A percentile compares a stretch with the other conserved stretches of the same genome.
phyloP scores from a whole-genome alignment of 2,113 vertebrate species.

The Sinocyclocheilus rhinocerous region DNA sequence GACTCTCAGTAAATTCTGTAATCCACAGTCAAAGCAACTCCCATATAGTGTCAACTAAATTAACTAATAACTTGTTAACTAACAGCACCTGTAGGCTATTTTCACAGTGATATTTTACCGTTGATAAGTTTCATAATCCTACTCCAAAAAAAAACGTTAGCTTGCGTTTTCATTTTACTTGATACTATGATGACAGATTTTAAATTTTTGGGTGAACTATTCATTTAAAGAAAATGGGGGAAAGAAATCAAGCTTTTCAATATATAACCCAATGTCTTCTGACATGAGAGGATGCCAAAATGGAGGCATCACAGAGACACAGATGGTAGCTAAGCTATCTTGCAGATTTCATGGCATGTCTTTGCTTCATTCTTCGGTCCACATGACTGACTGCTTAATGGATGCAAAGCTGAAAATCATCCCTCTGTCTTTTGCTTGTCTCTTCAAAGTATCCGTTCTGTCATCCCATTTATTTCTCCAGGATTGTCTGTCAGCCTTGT shows the following conservation, averaged over 20 bases:
- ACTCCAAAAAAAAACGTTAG: background rate
- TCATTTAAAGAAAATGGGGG: background rate
- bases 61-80: no score
- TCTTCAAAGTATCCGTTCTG: conserved; percentile 26
- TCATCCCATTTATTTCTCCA: conserved; percentile 30
- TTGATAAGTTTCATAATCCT: background rate
- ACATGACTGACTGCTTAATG: conserved; percentile 45
- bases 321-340: conserved; percentile 46
- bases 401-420: conserved; percentile 42
- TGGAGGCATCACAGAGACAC: conserved; percentile 43
- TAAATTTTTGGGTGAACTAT: background rate
- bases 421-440: conserved; percentile 35
- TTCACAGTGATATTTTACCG: background rate
- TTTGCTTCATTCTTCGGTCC: conserved; percentile 29
- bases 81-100: background rate
- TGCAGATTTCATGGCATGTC: conserved; percentile 38
- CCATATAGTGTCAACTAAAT: background rate
- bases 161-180: background rate
- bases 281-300: conserved; percentile 28
- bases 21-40: background rate
- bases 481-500: conserved; percentile 36
- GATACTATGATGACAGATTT: background rate
- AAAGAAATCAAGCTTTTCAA: conserved; percentile 35
- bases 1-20: background rate
- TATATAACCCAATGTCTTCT: conserved; percentile 11